Percentiles rank a stretch among this genome's conserved stretches.
Evolutionary conservation across 2,113 vertebrate genomes (phyloP).

Genomic region (Plotosus lineatus): DNA sequence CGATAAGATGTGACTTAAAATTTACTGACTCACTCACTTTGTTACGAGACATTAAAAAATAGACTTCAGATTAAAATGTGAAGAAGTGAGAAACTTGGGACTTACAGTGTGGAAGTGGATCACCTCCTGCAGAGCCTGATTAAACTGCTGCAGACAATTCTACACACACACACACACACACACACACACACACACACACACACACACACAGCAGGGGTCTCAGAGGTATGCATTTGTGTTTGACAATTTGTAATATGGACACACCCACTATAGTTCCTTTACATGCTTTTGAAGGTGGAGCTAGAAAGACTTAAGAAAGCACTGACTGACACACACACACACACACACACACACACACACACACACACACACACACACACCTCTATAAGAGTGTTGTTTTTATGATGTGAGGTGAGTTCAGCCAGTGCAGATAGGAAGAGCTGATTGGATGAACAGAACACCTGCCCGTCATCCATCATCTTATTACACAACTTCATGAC

Average conservation of each 20-base stretch:
- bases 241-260: not conserved
- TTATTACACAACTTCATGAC: slow-evolving; percentile 70
- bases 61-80: not conserved
- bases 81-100: not conserved
- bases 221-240: not conserved
- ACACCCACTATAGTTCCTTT: not conserved
- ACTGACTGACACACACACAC: not conserved
- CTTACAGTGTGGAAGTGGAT: slow-evolving; percentile 74
- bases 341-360: not conserved
- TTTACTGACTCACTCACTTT: not conserved
- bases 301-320: not conserved
- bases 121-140: slow-evolving; percentile 73
- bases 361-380: slow-evolving; percentile 47
- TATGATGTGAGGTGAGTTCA: slow-evolving; percentile 63
- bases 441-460: slow-evolving; percentile 71
- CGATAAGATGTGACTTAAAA: not conserved
- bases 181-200: not conserved
- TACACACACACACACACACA: slow-evolving; percentile 45
- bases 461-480: slow-evolving; percentile 76
- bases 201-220: not conserved
- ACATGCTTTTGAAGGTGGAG: not conserved
- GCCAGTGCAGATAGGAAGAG: slow-evolving; percentile 66
- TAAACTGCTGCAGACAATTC: slow-evolving; percentile 72
- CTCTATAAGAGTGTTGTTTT: slow-evolving; percentile 56
- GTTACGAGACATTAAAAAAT: not conserved